Evolutionary conservation across 2,797 vertebrate genomes (phyloP).

Genomic region (Rhabdomys pumilio): DNA sequence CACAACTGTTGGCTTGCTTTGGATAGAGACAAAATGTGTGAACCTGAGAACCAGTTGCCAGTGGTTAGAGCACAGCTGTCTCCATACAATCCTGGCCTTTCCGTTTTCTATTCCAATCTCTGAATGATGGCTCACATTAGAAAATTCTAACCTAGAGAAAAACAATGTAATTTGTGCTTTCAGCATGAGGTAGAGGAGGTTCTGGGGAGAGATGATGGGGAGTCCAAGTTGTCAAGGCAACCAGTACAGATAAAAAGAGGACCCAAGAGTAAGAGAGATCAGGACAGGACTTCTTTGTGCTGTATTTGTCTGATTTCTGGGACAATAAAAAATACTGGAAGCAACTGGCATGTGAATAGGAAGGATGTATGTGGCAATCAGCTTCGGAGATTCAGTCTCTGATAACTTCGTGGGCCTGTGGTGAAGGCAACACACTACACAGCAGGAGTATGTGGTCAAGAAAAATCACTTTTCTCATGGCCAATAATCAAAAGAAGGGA

Average conservation of each 20-base stretch:
- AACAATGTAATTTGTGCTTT: background rate
- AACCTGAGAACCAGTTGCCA: background rate
- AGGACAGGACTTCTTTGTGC: background rate
- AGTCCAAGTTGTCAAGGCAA: background rate
- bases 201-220: background rate
- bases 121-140: background rate
- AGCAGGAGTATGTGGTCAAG: background rate
- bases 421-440: background rate
- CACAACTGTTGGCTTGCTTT: background rate
- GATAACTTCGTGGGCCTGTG: background rate
- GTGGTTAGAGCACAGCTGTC: background rate
- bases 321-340: background rate
- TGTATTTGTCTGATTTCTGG: background rate
- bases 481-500: background rate
- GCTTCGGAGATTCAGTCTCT: background rate
- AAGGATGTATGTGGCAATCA: background rate
- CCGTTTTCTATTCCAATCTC: background rate
- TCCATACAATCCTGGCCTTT: background rate
- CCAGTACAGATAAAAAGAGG: background rate
- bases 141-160: constrained; percentile 4
- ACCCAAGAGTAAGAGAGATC: background rate
- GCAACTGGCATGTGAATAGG: background rate
- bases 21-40: background rate
- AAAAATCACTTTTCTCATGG: background rate
- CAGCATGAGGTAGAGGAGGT: background rate